Conservation (phyloP, 2,113 vertebrate genomes). For the Sebastes fasciatus region DNA sequence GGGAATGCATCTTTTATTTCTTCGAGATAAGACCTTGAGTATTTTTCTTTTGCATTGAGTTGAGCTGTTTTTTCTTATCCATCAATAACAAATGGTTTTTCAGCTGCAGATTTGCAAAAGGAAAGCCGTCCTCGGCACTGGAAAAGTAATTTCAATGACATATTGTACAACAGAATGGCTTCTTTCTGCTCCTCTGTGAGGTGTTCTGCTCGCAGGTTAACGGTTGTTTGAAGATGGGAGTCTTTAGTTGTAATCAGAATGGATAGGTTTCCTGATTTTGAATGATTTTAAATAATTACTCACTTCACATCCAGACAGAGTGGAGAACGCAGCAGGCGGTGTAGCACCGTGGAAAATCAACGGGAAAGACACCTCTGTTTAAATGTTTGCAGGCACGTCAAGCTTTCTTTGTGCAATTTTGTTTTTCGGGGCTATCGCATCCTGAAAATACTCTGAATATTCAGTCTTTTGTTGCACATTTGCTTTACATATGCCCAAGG, state of each 20-base stretch:
- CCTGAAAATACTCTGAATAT: constrained; percentile 25
- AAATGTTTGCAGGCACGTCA: constrained; percentile 20
- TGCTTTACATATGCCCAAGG: constrained; percentile 21
- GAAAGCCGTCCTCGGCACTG: neutral
- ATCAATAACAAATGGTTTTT: constrained; percentile 26
- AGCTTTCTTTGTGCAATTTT: constrained; percentile 27
- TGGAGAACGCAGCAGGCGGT: constrained; percentile 14
- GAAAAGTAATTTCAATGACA: neutral
- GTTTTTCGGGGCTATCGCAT: constrained; percentile 8
- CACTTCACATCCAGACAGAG: constrained; percentile 9
- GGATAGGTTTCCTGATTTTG: constrained; percentile 14
- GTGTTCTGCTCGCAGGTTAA: neutral
- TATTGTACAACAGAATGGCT: neutral
- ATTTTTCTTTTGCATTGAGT: neutral
- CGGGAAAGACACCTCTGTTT: neutral
- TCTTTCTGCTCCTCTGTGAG: neutral
- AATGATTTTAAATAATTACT: constrained; percentile 32
- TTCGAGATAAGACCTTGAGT: neutral
- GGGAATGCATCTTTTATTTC: neutral
- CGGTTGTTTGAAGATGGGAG: neutral
- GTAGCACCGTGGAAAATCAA: neutral
- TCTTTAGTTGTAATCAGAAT: constrained; percentile 7
- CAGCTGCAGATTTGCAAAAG: neutral
- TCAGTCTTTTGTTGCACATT: constrained; percentile 18
- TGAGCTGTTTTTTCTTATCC: constrained; percentile 10